Evolutionary conservation across 2,888 invertebrate species (phyloP).

Genomic region (Morinoia aosen): DNA sequence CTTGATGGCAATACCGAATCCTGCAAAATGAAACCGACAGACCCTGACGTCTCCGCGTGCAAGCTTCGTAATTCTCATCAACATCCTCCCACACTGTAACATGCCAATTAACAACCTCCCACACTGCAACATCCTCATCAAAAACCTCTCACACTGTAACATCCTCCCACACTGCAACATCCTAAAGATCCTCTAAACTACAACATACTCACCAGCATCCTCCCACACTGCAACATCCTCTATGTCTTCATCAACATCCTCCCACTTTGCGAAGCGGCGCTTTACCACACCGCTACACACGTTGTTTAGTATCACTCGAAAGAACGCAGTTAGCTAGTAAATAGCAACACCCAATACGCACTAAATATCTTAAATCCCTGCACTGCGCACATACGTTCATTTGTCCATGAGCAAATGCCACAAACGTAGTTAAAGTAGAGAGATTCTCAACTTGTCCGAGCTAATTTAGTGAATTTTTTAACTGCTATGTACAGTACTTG

Average conservation of each 20-base stretch:
- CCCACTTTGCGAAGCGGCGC: not conserved
- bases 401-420: not conserved
- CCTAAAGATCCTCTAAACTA: too few species aligned
- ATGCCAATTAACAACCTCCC: too few species aligned
- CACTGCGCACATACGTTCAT: not conserved
- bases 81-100: too few species aligned
- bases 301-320: not conserved
- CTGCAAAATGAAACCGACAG: too few species aligned
- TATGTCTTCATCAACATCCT: not conserved
- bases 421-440: not conserved
- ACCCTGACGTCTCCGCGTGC: too few species aligned
- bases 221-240: too few species aligned
- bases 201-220: not conserved
- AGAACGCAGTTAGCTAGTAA: not conserved
- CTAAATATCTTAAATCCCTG: not conserved
- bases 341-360: not conserved
- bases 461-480: not conserved
- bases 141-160: too few species aligned
- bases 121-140: too few species aligned
- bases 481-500: not conserved
- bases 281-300: not conserved
- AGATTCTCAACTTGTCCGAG: not conserved
- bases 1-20: too few species aligned
- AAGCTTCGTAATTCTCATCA: too few species aligned
- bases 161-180: too few species aligned